Evolutionary conservation across 1,140 invertebrate genomes (phyloP).

Genomic region (Sitobion miscanthi): DNA sequence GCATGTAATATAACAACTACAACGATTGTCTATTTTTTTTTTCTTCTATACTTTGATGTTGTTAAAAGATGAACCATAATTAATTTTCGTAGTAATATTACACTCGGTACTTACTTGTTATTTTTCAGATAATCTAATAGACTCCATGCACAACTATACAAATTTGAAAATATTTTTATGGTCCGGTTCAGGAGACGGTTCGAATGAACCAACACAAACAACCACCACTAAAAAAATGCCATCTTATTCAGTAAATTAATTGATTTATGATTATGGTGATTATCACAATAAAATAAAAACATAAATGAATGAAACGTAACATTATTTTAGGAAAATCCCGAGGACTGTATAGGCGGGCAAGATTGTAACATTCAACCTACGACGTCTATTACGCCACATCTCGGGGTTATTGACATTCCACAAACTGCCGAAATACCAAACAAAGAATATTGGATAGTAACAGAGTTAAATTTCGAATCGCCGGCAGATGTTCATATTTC

Average conservation of each 20-base stretch:
- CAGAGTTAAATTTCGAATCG: slow-evolving; percentile 67
- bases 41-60: neutral
- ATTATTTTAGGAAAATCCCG: slow-evolving; percentile 36
- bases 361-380: slow-evolving; percentile 60
- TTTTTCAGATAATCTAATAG: slow-evolving; percentile 31
- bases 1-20: neutral
- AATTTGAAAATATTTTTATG: slow-evolving; percentile 82
- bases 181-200: slow-evolving; percentile 81
- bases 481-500: slow-evolving; percentile 59
- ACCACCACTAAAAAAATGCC: slow-evolving; percentile 6
- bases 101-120: neutral
- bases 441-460: slow-evolving; percentile 77
- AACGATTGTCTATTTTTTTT: neutral
- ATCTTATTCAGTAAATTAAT: slow-evolving; percentile 37
- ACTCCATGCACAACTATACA: slow-evolving; percentile 63
- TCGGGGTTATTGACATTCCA: slow-evolving; percentile 60
- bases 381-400: slow-evolving; percentile 64
- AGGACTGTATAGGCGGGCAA: slow-evolving; percentile 57
- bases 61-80: neutral
- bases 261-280: neutral
- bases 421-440: slow-evolving; percentile 61
- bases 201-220: slow-evolving; percentile 58
- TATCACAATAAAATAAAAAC: neutral
- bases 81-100: neutral
- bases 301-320: neutral